Evolutionary conservation across 2,888 invertebrate species (phyloP).

Genomic region (Lissocephala sabroskyi): DNA sequence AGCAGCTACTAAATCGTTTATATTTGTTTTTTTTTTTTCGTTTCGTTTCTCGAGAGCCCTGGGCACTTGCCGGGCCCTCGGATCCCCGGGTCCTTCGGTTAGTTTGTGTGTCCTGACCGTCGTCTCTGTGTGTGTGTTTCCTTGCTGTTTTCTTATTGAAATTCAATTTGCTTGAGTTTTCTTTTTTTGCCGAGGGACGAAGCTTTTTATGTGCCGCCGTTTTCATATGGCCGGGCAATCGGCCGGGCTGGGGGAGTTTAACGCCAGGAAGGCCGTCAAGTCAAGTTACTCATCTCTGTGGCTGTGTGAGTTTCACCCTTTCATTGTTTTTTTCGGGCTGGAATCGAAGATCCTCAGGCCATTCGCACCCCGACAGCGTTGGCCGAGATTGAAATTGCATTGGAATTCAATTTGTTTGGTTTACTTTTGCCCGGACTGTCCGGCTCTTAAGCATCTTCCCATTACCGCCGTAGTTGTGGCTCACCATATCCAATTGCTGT

Average conservation of each 20-base stretch:
- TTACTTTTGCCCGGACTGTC: constrained; percentile 1
- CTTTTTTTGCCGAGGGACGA: neutral
- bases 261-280: constrained; percentile 38
- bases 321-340: constrained; percentile 32
- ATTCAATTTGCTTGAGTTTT: constrained; percentile 54
- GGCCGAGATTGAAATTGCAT: constrained; percentile 38
- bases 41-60: constrained; percentile 1
- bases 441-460: too few relatives aligned
- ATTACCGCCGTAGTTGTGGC: constrained; percentile 14
- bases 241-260: too few relatives aligned
- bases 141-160: constrained; percentile 57
- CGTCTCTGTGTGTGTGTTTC: constrained; percentile 13
- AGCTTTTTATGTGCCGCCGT: too few relatives aligned
- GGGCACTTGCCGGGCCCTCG: too few relatives aligned
- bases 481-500: constrained; percentile 39
- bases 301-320: constrained; percentile 22
- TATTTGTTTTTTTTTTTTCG: constrained; percentile 50
- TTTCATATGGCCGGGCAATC: too few relatives aligned
- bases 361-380: constrained; percentile 22
- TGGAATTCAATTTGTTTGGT: constrained; percentile 47
- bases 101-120: constrained; percentile 4
- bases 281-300: constrained; percentile 23
- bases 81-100: neutral
- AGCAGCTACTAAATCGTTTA: constrained; percentile 61
- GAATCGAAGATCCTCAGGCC: constrained; percentile 9